Evolutionary conservation across 2,888 invertebrate species (phyloP).

Genomic region (Acanthoscelides obtectus): DNA sequence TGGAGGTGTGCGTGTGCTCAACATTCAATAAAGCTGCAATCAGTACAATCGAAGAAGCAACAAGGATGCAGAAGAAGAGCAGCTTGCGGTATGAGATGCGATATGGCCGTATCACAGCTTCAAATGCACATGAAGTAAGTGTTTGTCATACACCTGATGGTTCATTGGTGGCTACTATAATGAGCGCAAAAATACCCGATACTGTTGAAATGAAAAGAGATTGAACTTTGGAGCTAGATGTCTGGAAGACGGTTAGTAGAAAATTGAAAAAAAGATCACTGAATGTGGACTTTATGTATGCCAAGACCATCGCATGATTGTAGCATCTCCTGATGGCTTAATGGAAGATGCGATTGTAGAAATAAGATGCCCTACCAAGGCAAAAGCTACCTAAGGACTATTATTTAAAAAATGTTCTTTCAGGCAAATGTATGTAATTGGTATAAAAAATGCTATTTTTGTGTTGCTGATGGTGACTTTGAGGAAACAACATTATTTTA

Average conservation of each 20-base stretch:
- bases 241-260: conserved; percentile 1
- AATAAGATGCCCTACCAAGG: no score
- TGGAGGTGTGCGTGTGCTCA: no score
- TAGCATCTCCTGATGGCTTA: no score
- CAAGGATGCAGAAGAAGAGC: conserved; percentile 15
- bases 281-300: conserved; percentile 1
- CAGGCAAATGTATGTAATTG: conserved; percentile 10
- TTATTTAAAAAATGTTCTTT: conserved; percentile 11
- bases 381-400: no score
- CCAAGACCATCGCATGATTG: conserved; percentile 9
- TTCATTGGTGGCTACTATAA: conserved; percentile 5
- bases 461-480: no score
- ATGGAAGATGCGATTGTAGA: no score
- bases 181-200: conserved; percentile 9
- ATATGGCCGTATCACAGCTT: no score
- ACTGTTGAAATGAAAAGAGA: conserved; percentile 13
- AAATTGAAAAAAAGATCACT: conserved; percentile 1
- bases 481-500: conserved; percentile 4
- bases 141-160: conserved; percentile 10
- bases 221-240: conserved; percentile 7
- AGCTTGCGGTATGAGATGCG: no score
- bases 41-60: conserved; percentile 11
- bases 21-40: conserved; percentile 6
- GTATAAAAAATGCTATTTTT: no score
- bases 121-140: no score